Evolutionary conservation across 2,113 vertebrate species (phyloP).

Genomic region (Engystomops pustulosus): DNA sequence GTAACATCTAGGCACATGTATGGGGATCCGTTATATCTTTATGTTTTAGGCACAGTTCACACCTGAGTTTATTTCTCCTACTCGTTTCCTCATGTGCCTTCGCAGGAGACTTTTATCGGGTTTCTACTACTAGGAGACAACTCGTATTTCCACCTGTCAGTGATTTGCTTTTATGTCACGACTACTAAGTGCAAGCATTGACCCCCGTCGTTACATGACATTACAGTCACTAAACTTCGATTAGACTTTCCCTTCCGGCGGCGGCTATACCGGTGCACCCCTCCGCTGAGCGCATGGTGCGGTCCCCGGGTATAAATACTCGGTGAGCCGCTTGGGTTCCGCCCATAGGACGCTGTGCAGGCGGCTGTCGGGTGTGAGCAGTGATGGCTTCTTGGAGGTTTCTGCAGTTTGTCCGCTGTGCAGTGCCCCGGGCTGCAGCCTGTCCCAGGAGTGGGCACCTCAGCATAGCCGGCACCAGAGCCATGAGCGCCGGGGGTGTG

Average conservation of each 20-base stretch:
- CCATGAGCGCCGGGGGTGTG: conserved; percentile 39
- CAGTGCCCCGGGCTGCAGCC: background rate
- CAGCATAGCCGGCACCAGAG: conserved; percentile 14
- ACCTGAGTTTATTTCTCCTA: too few species aligned
- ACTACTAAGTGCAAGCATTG: background rate
- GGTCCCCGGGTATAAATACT: background rate
- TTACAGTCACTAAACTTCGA: background rate
- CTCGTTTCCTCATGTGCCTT: too few species aligned
- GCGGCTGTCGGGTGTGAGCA: background rate
- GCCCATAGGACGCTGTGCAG: background rate
- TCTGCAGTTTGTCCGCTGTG: background rate
- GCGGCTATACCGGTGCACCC: background rate
- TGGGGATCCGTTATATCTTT: too few species aligned
- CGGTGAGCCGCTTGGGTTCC: background rate
- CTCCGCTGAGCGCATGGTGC: background rate
- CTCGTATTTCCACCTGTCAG: too few species aligned
- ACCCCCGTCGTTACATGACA: background rate
- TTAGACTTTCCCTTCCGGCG: background rate
- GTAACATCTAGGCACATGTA: too few species aligned
- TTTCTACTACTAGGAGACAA: too few species aligned
- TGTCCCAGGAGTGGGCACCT: background rate
- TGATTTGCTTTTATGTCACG: too few species aligned
- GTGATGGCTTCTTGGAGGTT: conserved; percentile 45
- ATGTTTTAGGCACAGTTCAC: too few species aligned
- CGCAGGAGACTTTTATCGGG: too few species aligned